phyloP scores from a whole-genome alignment of 2,888 invertebrate genomes.

The Apotomis capreana region DNA sequence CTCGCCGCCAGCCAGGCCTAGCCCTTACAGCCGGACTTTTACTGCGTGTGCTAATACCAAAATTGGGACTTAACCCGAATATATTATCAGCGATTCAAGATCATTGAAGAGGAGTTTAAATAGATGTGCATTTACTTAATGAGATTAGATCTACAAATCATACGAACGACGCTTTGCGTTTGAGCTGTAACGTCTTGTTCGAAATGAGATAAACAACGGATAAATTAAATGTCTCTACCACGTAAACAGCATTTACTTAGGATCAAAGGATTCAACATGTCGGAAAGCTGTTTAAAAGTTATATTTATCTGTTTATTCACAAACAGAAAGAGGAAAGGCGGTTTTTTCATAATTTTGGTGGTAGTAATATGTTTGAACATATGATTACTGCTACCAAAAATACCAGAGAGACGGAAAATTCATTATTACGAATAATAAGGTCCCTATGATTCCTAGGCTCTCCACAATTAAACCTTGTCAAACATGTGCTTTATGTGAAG shows the following conservation, averaged over 20 bases:
- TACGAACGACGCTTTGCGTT: background rate
- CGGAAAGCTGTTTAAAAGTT: conserved; percentile 22
- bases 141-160: background rate
- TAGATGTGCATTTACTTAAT: background rate
- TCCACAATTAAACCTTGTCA: too few relatives aligned
- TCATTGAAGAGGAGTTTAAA: conserved; percentile 58
- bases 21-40: conserved; percentile 76
- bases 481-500: too few relatives aligned
- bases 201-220: conserved; percentile 12
- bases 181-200: conserved; percentile 12
- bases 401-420: too few relatives aligned
- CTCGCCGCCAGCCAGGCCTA: conserved; percentile 67
- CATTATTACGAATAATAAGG: too few relatives aligned
- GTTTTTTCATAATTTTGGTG: background rate
- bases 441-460: too few relatives aligned
- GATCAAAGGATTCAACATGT: conserved; percentile 35
- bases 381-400: too few relatives aligned
- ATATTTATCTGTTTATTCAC: conserved; percentile 21
- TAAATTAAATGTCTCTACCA: conserved; percentile 25
- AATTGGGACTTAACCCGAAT: conserved; percentile 58
- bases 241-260: conserved; percentile 22
- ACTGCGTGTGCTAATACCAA: conserved; percentile 75
- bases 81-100: conserved; percentile 62
- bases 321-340: background rate
- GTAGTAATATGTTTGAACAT: too few relatives aligned